phyloP scores from a whole-genome alignment of 2,797 vertebrate genomes.

The Glossophaga mutica region DNA sequence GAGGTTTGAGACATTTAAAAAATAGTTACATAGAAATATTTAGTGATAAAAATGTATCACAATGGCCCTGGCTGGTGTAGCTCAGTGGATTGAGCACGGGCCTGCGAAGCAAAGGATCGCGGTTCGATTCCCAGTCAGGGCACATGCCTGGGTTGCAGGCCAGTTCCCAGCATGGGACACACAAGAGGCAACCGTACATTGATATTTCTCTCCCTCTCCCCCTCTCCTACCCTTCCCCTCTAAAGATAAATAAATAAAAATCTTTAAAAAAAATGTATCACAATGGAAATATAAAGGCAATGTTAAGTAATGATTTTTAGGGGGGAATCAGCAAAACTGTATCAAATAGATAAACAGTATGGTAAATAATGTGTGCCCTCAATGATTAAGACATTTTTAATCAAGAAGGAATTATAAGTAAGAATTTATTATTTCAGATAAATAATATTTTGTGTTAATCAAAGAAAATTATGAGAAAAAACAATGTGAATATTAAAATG shows the following conservation, averaged over 20 bases:
- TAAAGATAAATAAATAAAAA: too few relatives aligned
- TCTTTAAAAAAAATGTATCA: not conserved
- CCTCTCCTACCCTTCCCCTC: too few relatives aligned
- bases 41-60: not conserved
- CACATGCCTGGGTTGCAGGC: too few relatives aligned
- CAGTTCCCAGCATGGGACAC: too few relatives aligned
- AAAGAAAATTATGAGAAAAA: not conserved
- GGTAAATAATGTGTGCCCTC: not conserved
- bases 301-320: not conserved
- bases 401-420: not conserved
- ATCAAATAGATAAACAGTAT: not conserved
- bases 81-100: too few relatives aligned
- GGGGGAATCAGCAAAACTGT: rapidly evolving
- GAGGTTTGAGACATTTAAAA: not conserved
- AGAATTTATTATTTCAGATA: not conserved
- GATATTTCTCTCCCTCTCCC: too few relatives aligned
- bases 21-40: not conserved
- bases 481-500: not conserved
- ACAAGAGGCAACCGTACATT: too few relatives aligned
- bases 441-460: not conserved
- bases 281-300: not conserved
- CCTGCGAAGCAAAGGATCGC: too few relatives aligned
- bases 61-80: too few relatives aligned
- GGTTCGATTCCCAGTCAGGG: too few relatives aligned
- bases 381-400: not conserved